Evolutionary conservation across 2,797 vertebrate species (phyloP).

Genomic region (Leucoraja ocellata): DNA sequence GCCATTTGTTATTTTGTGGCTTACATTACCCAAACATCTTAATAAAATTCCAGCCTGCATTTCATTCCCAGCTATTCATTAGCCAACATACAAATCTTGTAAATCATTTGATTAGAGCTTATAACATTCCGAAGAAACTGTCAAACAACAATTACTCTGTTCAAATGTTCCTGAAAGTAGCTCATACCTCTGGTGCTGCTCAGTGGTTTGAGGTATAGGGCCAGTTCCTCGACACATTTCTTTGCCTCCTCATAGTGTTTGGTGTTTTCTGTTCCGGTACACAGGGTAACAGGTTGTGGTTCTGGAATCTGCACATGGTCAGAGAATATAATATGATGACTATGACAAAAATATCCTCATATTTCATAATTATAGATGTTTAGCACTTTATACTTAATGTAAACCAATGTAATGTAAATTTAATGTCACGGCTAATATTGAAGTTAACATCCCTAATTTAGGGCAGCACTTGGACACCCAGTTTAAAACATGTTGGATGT

Average conservation of each 20-base stretch:
- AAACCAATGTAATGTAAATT: neutral
- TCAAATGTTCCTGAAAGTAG: neutral
- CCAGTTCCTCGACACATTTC: constrained; percentile 95
- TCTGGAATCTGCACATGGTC: constrained; percentile 75
- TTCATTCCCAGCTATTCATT: neutral
- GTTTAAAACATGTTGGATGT: no score
- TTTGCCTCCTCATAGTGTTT: constrained; percentile 96
- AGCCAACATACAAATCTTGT: no score
- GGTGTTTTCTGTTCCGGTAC: constrained; percentile 86
- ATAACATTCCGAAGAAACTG: neutral
- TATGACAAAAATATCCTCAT: neutral
- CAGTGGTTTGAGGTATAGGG: constrained; percentile 96
- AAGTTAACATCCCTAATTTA: neutral
- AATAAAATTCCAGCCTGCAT: neutral
- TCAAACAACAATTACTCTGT: neutral
- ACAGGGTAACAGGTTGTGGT: constrained; percentile 84
- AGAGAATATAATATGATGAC: neutral
- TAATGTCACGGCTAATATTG: neutral
- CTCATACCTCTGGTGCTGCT: constrained; percentile 85
- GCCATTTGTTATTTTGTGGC: neutral
- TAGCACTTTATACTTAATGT: neutral
- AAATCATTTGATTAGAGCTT: no score
- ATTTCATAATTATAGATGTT: neutral
- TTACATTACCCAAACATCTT: no score
- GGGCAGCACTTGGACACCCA: neutral